phyloP scores from a whole-genome alignment of 2,888 invertebrate species.

The Platycheirus rosarum region DNA sequence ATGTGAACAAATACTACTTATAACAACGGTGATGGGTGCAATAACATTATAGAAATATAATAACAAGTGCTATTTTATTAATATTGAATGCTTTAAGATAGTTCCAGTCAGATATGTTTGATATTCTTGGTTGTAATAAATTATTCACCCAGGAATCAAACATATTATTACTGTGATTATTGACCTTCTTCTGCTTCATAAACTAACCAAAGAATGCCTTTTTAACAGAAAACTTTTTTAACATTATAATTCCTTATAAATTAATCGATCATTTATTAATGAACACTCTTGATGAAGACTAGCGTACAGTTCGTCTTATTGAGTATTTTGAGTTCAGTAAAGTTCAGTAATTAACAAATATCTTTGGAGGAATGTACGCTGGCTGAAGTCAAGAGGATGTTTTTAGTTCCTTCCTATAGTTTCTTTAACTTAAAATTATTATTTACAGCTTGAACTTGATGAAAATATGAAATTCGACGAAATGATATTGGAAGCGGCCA shows the following conservation, averaged over 20 bases:
- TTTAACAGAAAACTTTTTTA: slow-evolving; percentile 35
- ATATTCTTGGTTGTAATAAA: slow-evolving; percentile 99
- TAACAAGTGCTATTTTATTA: slow-evolving; percentile 47
- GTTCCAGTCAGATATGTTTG: slow-evolving; percentile 99
- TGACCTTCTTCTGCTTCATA: slow-evolving; percentile 77
- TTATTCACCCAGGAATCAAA: slow-evolving; percentile 98
- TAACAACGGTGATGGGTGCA: slow-evolving; percentile 60
- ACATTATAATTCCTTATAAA: slow-evolving; percentile 26
- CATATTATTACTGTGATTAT: slow-evolving; percentile 95
- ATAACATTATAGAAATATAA: slow-evolving; percentile 25
- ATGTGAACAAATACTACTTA: slow-evolving; percentile 8
- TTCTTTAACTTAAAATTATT: slow-evolving; percentile 18
- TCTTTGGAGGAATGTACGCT: neutral
- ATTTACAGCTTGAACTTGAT: slow-evolving; percentile 84
- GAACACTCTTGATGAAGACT: neutral
- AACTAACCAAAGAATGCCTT: slow-evolving; percentile 77
- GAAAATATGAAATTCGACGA: slow-evolving; percentile 99
- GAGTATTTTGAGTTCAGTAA: no score
- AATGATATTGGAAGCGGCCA: slow-evolving; percentile 99
- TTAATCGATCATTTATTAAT: slow-evolving; percentile 14
- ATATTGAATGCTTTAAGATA: slow-evolving; percentile 75
- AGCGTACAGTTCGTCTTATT: no score
- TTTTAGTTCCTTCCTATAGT: neutral
- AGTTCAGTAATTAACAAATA: neutral
- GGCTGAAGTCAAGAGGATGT: neutral